phyloP scores from a whole-genome alignment of 2,888 invertebrate genomes.

The Beris chalybata region DNA sequence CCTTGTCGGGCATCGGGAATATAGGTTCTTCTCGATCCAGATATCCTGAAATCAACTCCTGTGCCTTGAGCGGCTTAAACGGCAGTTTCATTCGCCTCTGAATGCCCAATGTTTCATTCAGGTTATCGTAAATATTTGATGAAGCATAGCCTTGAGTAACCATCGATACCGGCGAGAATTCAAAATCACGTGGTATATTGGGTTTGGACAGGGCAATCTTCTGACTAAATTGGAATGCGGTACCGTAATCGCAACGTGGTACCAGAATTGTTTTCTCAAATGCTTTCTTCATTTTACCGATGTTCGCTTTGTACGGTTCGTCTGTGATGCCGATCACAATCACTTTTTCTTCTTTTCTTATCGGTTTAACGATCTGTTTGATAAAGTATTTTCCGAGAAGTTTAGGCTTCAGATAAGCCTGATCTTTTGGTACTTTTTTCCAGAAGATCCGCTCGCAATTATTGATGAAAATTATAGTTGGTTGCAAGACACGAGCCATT shows the following conservation, averaged over 20 bases:
- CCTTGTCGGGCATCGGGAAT: slow-evolving; percentile 43
- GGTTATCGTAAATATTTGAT: slow-evolving; percentile 52
- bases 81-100: slow-evolving; percentile 46
- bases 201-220: slow-evolving; percentile 45
- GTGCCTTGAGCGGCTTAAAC: slow-evolving; percentile 42
- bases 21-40: slow-evolving; percentile 41
- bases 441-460: slow-evolving; percentile 62
- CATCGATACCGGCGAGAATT: slow-evolving; percentile 48
- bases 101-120: slow-evolving; percentile 46
- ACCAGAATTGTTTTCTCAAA: slow-evolving; percentile 51
- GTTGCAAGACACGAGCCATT: slow-evolving; percentile 63
- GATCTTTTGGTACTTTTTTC: slow-evolving; percentile 55
- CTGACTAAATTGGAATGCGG: slow-evolving; percentile 49
- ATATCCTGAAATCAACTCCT: slow-evolving; percentile 49
- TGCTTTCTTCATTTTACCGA: slow-evolving; percentile 44
- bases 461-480: slow-evolving; percentile 63
- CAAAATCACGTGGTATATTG: slow-evolving; percentile 42
- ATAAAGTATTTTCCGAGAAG: slow-evolving; percentile 59
- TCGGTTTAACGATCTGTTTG: slow-evolving; percentile 59
- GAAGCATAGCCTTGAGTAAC: slow-evolving; percentile 48
- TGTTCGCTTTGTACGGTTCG: slow-evolving; percentile 59
- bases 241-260: slow-evolving; percentile 52
- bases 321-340: slow-evolving; percentile 59
- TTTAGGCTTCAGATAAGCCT: slow-evolving; percentile 57
- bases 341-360: slow-evolving; percentile 61